Conservation (phyloP, 2,113 vertebrate genomes). For the Pseudolaguvia tuberculata region DNA sequence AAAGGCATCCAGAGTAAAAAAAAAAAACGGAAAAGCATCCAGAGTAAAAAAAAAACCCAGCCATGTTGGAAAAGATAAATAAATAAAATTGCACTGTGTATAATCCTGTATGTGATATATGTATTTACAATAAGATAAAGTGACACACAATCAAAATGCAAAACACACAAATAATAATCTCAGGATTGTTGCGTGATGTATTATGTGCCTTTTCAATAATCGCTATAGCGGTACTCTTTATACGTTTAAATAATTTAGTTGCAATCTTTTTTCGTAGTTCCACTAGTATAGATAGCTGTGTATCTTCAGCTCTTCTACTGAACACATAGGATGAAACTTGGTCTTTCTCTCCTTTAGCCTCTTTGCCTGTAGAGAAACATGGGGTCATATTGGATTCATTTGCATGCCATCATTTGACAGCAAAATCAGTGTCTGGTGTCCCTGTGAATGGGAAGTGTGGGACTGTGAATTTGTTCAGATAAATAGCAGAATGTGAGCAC, state of each 20-base stretch:
- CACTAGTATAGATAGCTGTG: not conserved
- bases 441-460: conserved; percentile 51
- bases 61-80: no score
- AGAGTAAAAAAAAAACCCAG: no score
- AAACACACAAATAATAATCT: not conserved
- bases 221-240: not conserved
- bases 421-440: conserved; percentile 28
- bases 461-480: conserved; percentile 49
- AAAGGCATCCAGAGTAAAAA: no score
- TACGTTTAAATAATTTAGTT: not conserved
- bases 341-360: not conserved
- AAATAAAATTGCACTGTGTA: no score
- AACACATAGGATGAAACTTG: no score
- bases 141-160: not conserved
- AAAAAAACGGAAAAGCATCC: no score
- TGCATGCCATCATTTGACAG: conserved; percentile 5
- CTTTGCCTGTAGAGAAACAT: not conserved
- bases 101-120: no score
- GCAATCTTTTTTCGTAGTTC: not conserved
- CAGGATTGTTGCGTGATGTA: not conserved
- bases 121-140: not conserved
- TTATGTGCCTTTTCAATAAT: not conserved
- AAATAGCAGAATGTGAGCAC: conserved; percentile 55
- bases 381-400: not conserved
- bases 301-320: no score